Base-by-base conservation (phyloP, 2,888 invertebrate genomes). In the Crocallis elinguaria region DNA sequence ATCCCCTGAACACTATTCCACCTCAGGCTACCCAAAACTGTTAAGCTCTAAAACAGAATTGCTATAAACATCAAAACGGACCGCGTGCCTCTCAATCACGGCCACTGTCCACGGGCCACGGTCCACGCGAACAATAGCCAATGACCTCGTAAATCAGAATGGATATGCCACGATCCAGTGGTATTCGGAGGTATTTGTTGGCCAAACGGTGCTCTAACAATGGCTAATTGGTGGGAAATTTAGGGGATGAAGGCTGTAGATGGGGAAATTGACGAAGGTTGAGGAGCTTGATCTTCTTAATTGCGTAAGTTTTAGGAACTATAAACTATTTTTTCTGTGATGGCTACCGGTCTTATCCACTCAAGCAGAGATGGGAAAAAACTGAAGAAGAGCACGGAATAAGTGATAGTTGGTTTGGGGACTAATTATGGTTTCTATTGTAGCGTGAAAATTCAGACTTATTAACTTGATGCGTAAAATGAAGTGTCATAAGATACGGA, bases 131-230 rank as follows among this genome's bases (percentile, higher is more conserved):
- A 53, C 52, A 53, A 53, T 53, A 43, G 53, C 32, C 53, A 32
- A 46, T 52, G 21, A 27, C 37, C 25, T 37, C 42, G 36, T 53
- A 53, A 48, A 53, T 53, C 52, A 53, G 37, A 37, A 53, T 37
- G 23, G 52, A 53, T 53, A 36, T 33, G 32, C 42, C 21, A 29
- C 46, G 36, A 46, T 41, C 17, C 48, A 25, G 27, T 14, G 46
- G 48, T 38, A 43, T 53, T 53, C 44, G 50, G 43, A 37, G 50
- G 43, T 37, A 41, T 49, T 42, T 52, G 51, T 45, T 38, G 37
- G 50, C n/a, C 4, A 29, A 49, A 44, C 29, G 39, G 38, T 23
- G 41, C 39, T 45, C 39, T 45, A 46, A 51, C 52, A 13, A 30
- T 41, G 46, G 46, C 41, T 53, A 53, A 53, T 48, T 33, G 52